Conservation (phyloP, 2,888 invertebrate genomes). For the Drosophila peninsularis region DNA sequence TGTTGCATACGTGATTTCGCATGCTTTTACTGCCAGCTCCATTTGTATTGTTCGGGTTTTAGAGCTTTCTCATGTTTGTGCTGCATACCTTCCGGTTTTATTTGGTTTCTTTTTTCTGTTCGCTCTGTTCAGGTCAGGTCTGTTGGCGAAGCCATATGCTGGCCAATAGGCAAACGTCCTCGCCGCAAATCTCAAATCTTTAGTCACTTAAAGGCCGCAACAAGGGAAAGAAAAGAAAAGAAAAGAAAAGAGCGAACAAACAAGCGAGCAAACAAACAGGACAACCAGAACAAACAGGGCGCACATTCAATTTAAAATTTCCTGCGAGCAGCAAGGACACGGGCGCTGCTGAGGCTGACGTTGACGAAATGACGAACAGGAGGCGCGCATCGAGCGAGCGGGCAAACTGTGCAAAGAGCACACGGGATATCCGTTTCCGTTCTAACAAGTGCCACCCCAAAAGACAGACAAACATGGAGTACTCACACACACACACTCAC, state of each 20-base stretch:
- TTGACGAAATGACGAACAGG: conserved; percentile 68
- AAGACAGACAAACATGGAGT: conserved; percentile 12
- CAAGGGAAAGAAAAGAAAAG: background rate
- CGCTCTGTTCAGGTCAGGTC: background rate
- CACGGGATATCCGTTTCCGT: conserved; percentile 77
- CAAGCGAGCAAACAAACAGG: conserved; percentile 21
- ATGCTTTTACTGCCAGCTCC: background rate
- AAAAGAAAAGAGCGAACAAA: conserved; percentile 15
- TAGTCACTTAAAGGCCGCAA: conserved; percentile 34
- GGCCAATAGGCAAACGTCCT: conserved; percentile 17
- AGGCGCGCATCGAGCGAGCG: conserved; percentile 40
- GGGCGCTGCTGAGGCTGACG: conserved; percentile 9
- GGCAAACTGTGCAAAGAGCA: conserved; percentile 65
- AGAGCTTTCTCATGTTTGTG: conserved; percentile 15
- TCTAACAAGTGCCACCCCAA: conserved; percentile 65
- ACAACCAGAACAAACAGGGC: conserved; percentile 33
- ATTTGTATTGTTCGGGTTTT: background rate
- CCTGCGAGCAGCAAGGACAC: conserved; percentile 47
- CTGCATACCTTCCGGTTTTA: background rate
- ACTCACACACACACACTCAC: conserved; percentile 18
- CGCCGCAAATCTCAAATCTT: conserved; percentile 30
- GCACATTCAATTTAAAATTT: conserved; percentile 77
- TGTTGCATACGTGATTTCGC: background rate
- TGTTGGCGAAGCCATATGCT: conserved; percentile 18
- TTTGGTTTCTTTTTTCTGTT: background rate